Conservation (phyloP, 2,113 vertebrate species). For the Dendrocopos noguchii region DNA sequence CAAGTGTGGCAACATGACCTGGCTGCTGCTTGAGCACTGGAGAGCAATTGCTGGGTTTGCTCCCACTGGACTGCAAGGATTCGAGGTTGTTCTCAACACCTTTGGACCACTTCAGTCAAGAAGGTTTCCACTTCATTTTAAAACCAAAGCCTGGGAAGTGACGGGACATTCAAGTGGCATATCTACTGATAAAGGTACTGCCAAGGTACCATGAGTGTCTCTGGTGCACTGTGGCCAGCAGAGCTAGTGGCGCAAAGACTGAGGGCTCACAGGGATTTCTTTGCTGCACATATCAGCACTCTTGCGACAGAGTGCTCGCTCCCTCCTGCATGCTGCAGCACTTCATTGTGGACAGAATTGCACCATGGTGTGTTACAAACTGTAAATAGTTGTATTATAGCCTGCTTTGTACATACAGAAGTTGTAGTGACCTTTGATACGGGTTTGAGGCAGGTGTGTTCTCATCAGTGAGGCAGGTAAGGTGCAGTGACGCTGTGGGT, state of each 20-base stretch:
- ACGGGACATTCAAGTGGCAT: background rate
- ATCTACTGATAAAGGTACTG: background rate
- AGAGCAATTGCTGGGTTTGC: background rate
- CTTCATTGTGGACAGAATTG: constrained; percentile 19
- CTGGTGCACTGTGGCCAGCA: background rate
- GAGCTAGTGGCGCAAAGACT: background rate
- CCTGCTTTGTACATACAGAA: constrained; percentile 54
- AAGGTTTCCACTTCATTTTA: background rate
- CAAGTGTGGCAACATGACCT: background rate
- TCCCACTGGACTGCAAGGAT: background rate
- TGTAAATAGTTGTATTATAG: constrained; percentile 67
- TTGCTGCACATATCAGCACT: background rate
- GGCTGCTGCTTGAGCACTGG: background rate
- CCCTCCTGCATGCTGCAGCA: background rate
- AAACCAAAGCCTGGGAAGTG: background rate
- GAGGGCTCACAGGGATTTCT: background rate
- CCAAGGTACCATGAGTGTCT: background rate
- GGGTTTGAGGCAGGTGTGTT: constrained; percentile 74
- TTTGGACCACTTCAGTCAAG: background rate
- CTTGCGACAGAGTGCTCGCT: constrained; percentile 26
- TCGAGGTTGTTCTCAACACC: background rate
- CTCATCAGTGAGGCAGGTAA: constrained; percentile 59
- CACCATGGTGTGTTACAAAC: constrained; percentile 54
- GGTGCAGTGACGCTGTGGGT: constrained; percentile 16
- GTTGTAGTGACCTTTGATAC: constrained; percentile 73